Evolutionary conservation across 2,888 invertebrate genomes (phyloP).

Genomic region (Listrodromus nycthemerus): DNA sequence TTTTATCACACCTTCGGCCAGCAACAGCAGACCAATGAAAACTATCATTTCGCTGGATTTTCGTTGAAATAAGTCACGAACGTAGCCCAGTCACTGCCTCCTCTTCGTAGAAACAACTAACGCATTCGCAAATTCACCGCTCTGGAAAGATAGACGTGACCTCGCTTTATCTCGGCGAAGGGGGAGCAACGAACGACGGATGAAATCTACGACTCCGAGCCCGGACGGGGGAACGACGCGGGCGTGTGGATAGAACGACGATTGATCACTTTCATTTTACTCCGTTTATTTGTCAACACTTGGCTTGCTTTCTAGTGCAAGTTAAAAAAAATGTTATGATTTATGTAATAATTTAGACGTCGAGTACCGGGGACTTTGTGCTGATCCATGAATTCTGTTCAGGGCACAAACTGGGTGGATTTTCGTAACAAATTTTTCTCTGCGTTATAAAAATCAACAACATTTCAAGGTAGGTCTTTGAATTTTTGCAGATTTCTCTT

Average conservation of each 20-base stretch:
- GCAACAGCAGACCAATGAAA: slow-evolving; percentile 14
- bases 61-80: not conserved
- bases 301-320: not conserved
- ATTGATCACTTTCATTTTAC: not conserved
- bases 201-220: slow-evolving; percentile 7
- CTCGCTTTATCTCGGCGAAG: slow-evolving; percentile 25
- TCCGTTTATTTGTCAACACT: not conserved
- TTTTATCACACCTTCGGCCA: not conserved
- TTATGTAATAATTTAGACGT: no score
- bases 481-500: no score
- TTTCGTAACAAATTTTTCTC: no score
- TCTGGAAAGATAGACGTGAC: slow-evolving; percentile 15
- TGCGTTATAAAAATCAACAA: no score
- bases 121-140: slow-evolving; percentile 4
- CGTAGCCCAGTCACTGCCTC: not conserved
- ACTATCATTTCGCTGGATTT: slow-evolving; percentile 26
- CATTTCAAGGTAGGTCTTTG: no score
- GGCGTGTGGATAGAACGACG: not conserved
- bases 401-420: no score
- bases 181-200: slow-evolving; percentile 39
- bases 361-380: no score
- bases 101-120: slow-evolving; percentile 16
- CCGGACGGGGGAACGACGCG: not conserved
- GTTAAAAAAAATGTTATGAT: no score
- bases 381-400: no score